These are phyloP conservation scores for Silurus lanzhouensis DNA, from an alignment of 2,797 vertebrate species.

Conservation along the genomic window DNA sequence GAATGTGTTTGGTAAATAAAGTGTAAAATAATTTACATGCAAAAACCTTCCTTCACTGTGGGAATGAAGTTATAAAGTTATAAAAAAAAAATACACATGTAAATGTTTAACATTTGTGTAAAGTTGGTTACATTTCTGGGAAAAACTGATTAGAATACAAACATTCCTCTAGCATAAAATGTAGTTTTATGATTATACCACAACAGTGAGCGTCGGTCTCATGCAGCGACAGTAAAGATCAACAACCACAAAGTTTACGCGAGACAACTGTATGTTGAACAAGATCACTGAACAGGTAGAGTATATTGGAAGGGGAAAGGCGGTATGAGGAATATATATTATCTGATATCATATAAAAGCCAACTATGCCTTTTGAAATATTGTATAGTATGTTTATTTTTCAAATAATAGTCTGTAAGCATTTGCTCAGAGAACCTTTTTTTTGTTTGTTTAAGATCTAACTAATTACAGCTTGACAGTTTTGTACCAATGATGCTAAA, in stretches of 20 bases:
- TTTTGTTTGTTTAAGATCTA: background rate
- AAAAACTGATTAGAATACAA: background rate
- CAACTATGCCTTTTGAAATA: background rate
- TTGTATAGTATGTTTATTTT: background rate
- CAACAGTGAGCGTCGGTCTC: background rate
- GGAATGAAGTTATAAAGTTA: background rate
- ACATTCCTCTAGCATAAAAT: background rate
- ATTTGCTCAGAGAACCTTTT: background rate
- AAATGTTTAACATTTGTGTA: background rate
- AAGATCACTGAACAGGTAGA: background rate
- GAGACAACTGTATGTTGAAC: background rate
- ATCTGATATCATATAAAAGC: background rate
- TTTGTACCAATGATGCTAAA: background rate
- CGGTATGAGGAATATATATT: background rate
- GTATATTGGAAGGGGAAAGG: background rate
- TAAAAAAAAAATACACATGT: too few relatives aligned
- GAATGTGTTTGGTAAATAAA: background rate
- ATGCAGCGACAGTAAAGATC: background rate
- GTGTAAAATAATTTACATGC: background rate
- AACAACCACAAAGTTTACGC: too few relatives aligned
- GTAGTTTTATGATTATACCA: background rate
- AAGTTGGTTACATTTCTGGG: background rate
- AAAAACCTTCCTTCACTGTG: background rate
- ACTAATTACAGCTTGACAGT: background rate
- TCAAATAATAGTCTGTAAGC: background rate